A percentile compares a stretch with the other conserved stretches of the same genome.
These are phyloP conservation scores for Pterostichus madidus DNA, from an alignment of 2,888 invertebrate genomes.

Conservation along the genomic window DNA sequence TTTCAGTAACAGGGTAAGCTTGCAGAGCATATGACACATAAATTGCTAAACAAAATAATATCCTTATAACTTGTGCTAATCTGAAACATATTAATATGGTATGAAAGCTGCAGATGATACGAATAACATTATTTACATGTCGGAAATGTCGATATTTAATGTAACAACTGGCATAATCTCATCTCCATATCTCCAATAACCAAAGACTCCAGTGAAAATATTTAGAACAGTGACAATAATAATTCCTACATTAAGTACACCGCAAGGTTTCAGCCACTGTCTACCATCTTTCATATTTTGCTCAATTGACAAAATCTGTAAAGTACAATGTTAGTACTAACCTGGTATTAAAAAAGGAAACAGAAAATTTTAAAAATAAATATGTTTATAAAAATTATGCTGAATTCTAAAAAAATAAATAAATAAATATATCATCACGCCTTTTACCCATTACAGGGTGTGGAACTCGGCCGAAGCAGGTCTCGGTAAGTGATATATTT, in stretches of 20 bases:
- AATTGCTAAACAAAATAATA: conserved; percentile 10
- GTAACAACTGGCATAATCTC: conserved; percentile 17
- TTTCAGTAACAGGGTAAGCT: conserved; percentile 10
- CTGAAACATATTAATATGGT: not conserved
- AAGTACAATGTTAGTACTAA: not conserved
- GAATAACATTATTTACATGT: not conserved
- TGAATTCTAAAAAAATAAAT: no score
- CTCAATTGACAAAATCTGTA: conserved; percentile 29
- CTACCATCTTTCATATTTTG: not conserved
- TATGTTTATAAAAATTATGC: no score
- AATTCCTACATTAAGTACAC: conserved; percentile 20
- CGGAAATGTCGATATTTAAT: conserved; percentile 31
- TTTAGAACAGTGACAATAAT: conserved; percentile 17
- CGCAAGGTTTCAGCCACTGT: not conserved
- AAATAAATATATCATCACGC: no score
- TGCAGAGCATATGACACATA: conserved; percentile 34
- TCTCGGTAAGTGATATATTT: no score
- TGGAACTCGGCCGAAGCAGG: no score
- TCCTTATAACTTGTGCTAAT: conserved; percentile 11
- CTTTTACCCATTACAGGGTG: no score
- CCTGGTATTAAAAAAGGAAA: no score
- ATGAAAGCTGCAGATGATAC: not conserved
- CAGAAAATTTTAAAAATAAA: no score
- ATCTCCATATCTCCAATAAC: conserved; percentile 50
- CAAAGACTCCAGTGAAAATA: conserved; percentile 32